Evolutionary conservation across 2,797 vertebrate genomes (phyloP).

Genomic region (Buphagus erythrorhynchus): DNA sequence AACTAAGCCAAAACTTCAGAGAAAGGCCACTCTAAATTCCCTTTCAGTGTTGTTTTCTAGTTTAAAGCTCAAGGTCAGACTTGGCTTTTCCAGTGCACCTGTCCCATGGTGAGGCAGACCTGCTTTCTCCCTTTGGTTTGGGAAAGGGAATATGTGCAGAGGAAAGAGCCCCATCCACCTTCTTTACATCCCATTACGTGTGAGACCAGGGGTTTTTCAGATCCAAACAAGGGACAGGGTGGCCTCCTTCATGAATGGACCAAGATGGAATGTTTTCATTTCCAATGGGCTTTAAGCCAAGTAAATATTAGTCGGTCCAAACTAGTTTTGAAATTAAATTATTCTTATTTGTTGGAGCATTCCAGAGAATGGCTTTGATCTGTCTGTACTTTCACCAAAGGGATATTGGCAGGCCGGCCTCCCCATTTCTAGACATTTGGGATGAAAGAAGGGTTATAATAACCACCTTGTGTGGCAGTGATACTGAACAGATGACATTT

Average conservation of each 20-base stretch:
- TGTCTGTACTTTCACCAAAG: conserved; percentile 57
- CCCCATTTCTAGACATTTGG: conserved; percentile 55
- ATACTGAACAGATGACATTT: conserved; percentile 74
- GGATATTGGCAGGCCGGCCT: conserved; percentile 58
- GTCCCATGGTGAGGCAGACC: neutral
- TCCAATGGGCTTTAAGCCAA: conserved; percentile 62
- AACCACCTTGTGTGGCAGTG: conserved; percentile 70
- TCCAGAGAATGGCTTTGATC: conserved; percentile 66
- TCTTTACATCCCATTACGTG: neutral
- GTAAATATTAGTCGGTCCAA: conserved; percentile 62
- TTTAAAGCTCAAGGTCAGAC: neutral
- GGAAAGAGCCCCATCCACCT: neutral
- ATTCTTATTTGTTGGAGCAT: conserved; percentile 68
- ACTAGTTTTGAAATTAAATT: conserved; percentile 70
- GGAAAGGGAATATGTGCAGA: neutral
- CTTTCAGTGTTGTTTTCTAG: neutral
- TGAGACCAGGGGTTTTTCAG: neutral
- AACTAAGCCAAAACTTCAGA: neutral
- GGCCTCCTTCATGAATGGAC: conserved; percentile 54
- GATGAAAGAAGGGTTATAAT: conserved; percentile 71
- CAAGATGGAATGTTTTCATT: conserved; percentile 65
- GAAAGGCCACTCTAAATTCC: neutral
- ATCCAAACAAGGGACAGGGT: neutral
- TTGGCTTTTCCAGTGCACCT: neutral
- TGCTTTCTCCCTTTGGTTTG: neutral